phyloP scores from a whole-genome alignment of 1,140 invertebrate species.

The Solen grandis region DNA sequence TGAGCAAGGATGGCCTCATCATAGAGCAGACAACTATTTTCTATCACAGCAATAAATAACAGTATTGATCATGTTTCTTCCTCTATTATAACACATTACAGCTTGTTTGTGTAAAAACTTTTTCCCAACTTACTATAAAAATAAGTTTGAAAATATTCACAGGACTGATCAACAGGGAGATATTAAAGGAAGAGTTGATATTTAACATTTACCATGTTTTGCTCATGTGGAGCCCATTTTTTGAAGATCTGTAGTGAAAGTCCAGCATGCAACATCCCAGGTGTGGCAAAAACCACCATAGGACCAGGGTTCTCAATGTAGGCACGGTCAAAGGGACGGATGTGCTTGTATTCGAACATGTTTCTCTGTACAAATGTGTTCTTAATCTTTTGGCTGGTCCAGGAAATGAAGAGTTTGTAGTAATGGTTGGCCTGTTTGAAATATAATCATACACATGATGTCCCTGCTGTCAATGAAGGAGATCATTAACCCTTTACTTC shows the following conservation, averaged over 20 bases:
- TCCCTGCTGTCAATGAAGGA: too few relatives aligned
- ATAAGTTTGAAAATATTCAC: too few relatives aligned
- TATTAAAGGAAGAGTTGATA: too few relatives aligned
- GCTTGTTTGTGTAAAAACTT: too few relatives aligned
- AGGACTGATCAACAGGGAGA: too few relatives aligned
- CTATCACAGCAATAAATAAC: too few relatives aligned
- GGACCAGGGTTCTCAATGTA: conserved; percentile 99
- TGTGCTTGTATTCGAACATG: conserved; percentile 99
- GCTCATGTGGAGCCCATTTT: conserved; percentile 99
- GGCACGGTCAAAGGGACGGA: conserved; percentile 86
- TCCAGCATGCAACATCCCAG: conserved; percentile 99
- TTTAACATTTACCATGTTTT: conserved; percentile 96
- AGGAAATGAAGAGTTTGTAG: conserved; percentile 99
- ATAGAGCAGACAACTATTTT: too few relatives aligned
- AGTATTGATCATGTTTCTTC: too few relatives aligned
- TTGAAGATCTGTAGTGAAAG: conserved; percentile 99
- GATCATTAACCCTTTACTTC: too few relatives aligned
- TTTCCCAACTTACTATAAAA: too few relatives aligned
- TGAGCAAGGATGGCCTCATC: too few relatives aligned
- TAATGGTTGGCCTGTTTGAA: conserved; percentile 94
- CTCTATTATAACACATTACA: too few relatives aligned
- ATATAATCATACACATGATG: conserved; percentile 13
- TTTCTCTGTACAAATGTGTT: conserved; percentile 99
- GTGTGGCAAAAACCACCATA: conserved; percentile 99
- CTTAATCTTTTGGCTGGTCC: conserved; percentile 99